phyloP scores from a whole-genome alignment of 2,113 vertebrate genomes.

The Cochlearius cochlearius region DNA sequence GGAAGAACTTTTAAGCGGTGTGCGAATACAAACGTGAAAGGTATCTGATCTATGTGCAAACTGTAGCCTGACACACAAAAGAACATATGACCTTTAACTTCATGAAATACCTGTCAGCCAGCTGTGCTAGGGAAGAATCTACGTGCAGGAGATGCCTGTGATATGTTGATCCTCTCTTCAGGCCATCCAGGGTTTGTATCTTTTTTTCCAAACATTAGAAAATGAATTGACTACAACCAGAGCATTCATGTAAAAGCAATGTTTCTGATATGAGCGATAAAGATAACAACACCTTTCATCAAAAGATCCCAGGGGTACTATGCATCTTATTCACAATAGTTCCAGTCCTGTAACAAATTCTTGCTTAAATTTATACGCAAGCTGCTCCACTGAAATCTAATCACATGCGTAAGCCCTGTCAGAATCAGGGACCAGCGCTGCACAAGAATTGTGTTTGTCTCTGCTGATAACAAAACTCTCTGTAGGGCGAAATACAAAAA shows the following conservation, averaged over 20 bases:
- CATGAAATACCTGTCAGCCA: not conserved
- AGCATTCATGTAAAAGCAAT: not conserved
- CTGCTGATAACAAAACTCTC: not conserved
- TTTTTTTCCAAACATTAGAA: not conserved
- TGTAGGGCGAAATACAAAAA: not conserved
- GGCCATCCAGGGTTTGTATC: not conserved
- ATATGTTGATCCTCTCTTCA: not conserved
- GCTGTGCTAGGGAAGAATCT: not conserved
- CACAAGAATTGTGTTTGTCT: not conserved
- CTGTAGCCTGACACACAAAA: not conserved
- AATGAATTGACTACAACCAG: conserved; percentile 15
- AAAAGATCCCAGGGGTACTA: not conserved
- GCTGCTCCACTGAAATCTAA: conserved; percentile 3
- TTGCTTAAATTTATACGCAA: conserved; percentile 7
- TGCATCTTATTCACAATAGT: not conserved
- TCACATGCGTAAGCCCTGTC: not conserved
- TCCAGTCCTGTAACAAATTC: not conserved
- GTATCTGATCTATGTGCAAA: not conserved
- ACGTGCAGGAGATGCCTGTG: not conserved
- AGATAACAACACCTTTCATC: conserved; percentile 23
- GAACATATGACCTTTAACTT: not conserved
- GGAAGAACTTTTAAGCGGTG: not conserved
- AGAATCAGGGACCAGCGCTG: not conserved
- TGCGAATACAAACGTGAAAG: not conserved
- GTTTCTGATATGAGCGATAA: not conserved